Evolutionary conservation across 2,113 vertebrate species (phyloP).

Genomic region (Mastomys natalensis): DNA sequence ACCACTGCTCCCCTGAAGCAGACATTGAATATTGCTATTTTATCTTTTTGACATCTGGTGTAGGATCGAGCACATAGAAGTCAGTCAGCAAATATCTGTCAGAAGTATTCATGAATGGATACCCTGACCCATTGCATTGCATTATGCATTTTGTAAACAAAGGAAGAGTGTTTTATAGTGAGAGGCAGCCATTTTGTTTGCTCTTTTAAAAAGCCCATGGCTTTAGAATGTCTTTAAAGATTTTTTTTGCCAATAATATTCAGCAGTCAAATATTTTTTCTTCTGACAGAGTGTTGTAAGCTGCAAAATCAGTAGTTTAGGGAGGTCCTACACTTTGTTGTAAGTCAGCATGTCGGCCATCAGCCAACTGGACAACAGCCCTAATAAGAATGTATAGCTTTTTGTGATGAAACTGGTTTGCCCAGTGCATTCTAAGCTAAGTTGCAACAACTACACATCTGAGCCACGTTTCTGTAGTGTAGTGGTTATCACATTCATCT

Average conservation of each 20-base stretch:
- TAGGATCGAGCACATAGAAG: background rate
- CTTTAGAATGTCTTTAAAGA: slow-evolving; percentile 29
- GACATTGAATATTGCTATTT: background rate
- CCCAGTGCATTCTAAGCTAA: slow-evolving; percentile 27
- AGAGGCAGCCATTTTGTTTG: background rate
- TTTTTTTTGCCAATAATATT: slow-evolving; percentile 12
- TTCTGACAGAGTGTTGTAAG: background rate
- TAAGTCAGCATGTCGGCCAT: slow-evolving; percentile 29
- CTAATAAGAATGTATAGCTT: slow-evolving; percentile 60
- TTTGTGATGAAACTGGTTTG: slow-evolving; percentile 56
- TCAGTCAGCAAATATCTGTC: background rate
- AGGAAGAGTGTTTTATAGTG: background rate
- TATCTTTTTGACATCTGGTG: background rate
- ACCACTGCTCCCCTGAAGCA: background rate
- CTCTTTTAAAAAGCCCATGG: background rate
- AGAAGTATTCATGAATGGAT: background rate
- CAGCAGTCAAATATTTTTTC: slow-evolving; percentile 32
- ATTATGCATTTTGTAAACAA: background rate
- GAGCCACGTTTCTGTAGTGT: no score
- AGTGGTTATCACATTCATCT: no score
- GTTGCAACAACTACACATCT: background rate
- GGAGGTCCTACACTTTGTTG: slow-evolving; percentile 15
- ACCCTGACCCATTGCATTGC: background rate
- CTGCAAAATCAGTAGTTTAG: slow-evolving; percentile 18
- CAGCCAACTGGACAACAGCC: background rate